Conservation (phyloP, 2,888 invertebrate genomes). For the Meghimatium bilineatum region DNA sequence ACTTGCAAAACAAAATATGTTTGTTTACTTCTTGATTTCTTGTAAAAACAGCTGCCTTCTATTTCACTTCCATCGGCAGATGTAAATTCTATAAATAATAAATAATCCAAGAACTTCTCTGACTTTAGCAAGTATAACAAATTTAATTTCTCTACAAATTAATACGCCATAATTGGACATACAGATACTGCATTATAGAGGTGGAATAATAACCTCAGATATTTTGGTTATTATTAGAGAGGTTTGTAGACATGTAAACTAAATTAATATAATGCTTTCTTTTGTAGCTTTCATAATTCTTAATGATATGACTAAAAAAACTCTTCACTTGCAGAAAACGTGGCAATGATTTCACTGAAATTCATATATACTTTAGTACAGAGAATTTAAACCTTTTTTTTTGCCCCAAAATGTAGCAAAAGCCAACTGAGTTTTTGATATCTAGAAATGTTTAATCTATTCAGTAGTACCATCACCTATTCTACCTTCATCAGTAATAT, state of each 20-base stretch:
- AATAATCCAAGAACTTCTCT: no score
- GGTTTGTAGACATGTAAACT: neutral
- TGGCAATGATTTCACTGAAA: neutral
- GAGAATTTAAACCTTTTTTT: neutral
- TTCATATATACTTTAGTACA: neutral
- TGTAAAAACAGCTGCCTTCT: no score
- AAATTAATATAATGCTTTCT: neutral
- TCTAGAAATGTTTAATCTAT: neutral
- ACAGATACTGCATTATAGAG: no score
- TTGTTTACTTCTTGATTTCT: no score
- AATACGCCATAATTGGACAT: no score
- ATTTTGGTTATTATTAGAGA: no score
- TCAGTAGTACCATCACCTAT: neutral
- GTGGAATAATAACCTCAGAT: no score
- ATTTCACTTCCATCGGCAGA: no score
- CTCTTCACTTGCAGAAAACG: neutral
- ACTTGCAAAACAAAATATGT: no score
- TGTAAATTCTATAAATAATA: no score
- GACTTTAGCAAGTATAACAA: no score
- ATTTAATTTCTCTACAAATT: no score
- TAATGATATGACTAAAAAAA: neutral
- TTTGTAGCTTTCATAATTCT: neutral
- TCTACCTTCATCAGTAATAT: constrained; percentile 35
- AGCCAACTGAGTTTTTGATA: neutral
- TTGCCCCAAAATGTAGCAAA: neutral